A percentile compares a stretch with the other conserved stretches of the same genome.
phyloP scores from a whole-genome alignment of 2,113 vertebrate genomes.

The Potamarius usumacintae region DNA sequence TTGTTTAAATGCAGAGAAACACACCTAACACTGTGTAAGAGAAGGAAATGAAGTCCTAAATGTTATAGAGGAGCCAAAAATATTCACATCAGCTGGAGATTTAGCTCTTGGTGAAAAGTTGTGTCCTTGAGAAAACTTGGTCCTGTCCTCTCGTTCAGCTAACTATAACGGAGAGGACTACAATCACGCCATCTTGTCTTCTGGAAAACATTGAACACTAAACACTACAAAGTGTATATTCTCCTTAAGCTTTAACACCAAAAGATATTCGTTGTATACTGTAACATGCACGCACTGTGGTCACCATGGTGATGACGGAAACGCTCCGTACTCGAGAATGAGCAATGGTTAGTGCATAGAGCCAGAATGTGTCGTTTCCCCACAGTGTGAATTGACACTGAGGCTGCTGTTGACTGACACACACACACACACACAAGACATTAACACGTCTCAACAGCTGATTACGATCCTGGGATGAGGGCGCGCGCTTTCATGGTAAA shows the following conservation, averaged over 20 bases:
- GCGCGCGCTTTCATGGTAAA: background rate
- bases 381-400: background rate
- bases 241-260: constrained; percentile 40
- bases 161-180: background rate
- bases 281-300: constrained; percentile 51
- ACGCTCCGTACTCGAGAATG: constrained; percentile 34
- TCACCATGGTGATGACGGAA: constrained; percentile 35
- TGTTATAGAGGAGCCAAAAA: background rate
- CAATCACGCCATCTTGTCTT: constrained; percentile 12
- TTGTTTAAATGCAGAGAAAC: constrained; percentile 10
- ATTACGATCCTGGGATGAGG: background rate
- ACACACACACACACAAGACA: constrained; percentile 5
- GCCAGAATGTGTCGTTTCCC: constrained; percentile 38
- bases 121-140: constrained; percentile 6
- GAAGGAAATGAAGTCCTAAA: constrained; percentile 16
- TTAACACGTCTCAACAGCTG: constrained; percentile 6
- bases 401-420: background rate
- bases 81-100: constrained; percentile 1
- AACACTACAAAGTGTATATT: constrained; percentile 37
- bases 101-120: constrained; percentile 17
- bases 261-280: constrained; percentile 25
- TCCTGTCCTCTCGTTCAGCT: background rate
- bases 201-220: constrained; percentile 38
- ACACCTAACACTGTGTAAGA: background rate
- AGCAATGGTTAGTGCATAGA: constrained; percentile 49